Percentiles rank a stretch among this genome's conserved stretches.
Conservation (phyloP, 2,113 vertebrate species). For the Passer montanus region DNA sequence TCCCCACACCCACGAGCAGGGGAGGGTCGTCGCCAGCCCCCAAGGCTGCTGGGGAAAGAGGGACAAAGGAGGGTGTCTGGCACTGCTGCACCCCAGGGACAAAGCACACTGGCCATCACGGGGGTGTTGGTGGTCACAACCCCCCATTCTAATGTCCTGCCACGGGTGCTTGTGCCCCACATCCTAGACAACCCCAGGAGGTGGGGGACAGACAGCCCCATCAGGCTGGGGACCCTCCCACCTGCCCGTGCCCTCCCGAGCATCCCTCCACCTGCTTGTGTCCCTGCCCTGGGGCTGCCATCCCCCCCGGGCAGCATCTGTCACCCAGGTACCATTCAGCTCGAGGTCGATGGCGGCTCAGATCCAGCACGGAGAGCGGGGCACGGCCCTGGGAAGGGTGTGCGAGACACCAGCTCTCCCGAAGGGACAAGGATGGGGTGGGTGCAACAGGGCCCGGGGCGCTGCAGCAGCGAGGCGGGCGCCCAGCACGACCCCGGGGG, state of each 20-base stretch:
- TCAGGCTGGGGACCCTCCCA: neutral
- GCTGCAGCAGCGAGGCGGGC: neutral
- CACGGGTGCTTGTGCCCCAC: neutral
- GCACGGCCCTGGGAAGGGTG: neutral
- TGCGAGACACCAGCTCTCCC: accelerated
- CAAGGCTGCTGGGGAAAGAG: neutral
- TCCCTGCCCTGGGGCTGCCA: neutral
- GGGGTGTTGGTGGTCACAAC: neutral
- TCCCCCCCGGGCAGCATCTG: neutral
- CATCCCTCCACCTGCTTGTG: neutral
- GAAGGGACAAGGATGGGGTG: neutral
- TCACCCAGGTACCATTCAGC: neutral
- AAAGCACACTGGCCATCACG: neutral
- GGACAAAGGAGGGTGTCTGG: neutral
- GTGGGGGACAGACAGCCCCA: neutral
- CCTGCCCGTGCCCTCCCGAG: neutral
- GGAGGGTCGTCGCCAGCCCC: neutral
- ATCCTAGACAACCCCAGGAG: neutral
- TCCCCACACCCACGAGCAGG: neutral
- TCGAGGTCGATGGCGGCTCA: neutral
- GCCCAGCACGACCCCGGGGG: neutral
- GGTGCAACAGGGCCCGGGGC: neutral
- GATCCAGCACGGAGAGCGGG: neutral
- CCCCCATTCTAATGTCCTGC: neutral
- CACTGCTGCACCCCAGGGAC: neutral